phyloP scores from a whole-genome alignment of 2,797 vertebrate genomes.

The Vespertilio murinus region DNA sequence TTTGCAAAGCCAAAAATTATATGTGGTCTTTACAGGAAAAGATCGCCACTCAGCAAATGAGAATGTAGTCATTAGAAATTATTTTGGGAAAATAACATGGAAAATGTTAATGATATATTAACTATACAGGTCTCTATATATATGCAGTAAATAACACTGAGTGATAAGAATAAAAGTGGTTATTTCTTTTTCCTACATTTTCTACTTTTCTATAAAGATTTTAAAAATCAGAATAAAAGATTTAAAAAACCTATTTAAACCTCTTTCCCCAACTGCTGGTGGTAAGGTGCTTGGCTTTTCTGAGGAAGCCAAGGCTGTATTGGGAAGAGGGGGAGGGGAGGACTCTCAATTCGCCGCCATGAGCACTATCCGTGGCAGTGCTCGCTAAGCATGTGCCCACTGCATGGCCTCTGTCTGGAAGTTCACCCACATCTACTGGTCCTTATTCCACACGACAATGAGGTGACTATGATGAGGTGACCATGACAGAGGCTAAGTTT shows the following conservation, averaged over 20 bases:
- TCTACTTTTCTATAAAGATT: conserved; percentile 21
- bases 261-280: background rate
- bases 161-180: background rate
- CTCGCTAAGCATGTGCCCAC: background rate
- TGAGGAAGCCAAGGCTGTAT: background rate
- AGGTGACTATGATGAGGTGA: background rate
- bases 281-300: background rate
- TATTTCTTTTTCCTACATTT: conserved; percentile 9
- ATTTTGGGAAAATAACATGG: conserved; percentile 16
- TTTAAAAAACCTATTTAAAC: background rate
- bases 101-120: background rate
- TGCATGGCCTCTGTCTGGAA: background rate
- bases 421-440: no score
- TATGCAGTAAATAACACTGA: background rate
- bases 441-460: background rate
- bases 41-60: background rate
- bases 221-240: conserved; percentile 40
- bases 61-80: conserved; percentile 3
- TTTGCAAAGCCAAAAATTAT: background rate
- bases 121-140: background rate
- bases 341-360: background rate
- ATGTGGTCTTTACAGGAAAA: background rate
- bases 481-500: background rate
- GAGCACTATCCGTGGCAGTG: background rate
- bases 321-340: background rate